A percentile compares a stretch with the other conserved stretches of the same genome.
Evolutionary conservation across 2,888 invertebrate genomes (phyloP).

Genomic region (Habroteleia sp.): DNA sequence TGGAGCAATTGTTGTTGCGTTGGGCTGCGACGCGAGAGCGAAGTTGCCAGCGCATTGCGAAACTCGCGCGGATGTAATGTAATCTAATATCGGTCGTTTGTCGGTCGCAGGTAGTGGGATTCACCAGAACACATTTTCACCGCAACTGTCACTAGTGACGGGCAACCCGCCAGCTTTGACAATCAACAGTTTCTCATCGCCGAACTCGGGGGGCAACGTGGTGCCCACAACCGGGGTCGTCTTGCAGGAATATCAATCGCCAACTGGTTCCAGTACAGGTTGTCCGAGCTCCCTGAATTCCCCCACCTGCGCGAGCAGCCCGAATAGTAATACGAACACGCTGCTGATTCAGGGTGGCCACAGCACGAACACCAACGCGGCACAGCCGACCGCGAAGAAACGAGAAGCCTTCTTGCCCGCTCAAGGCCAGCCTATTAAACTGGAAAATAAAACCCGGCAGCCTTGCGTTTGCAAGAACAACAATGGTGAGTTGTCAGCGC

Average conservation of each 20-base stretch:
- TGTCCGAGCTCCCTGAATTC: constrained; percentile 79
- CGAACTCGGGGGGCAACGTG: constrained; percentile 71
- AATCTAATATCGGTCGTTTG: constrained; percentile 3
- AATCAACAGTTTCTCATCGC: constrained; percentile 76
- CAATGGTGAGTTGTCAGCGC: constrained; percentile 70
- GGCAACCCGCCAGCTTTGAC: constrained; percentile 74
- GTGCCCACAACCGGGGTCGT: constrained; percentile 75
- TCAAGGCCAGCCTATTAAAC: constrained; percentile 77
- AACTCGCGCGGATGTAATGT: no score
- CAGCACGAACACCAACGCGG: constrained; percentile 67
- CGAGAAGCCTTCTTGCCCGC: constrained; percentile 76
- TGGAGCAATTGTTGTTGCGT: no score
- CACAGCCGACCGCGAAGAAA: constrained; percentile 72
- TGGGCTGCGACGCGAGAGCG: no score
- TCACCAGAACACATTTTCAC: constrained; percentile 77
- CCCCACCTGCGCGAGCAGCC: constrained; percentile 72
- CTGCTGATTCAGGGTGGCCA: constrained; percentile 72
- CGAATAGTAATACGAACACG: constrained; percentile 66
- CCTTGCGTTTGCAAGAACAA: constrained; percentile 77
- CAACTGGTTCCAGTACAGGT: constrained; percentile 82
- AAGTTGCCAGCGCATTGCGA: no score
- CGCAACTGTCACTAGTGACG: constrained; percentile 76
- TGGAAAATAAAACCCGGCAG: constrained; percentile 77
- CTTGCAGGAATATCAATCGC: constrained; percentile 82
- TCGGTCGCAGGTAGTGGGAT: constrained; percentile 71